These are phyloP conservation scores for Stenurella melanura DNA, from an alignment of 2,888 invertebrate species.

Conservation along the genomic window DNA sequence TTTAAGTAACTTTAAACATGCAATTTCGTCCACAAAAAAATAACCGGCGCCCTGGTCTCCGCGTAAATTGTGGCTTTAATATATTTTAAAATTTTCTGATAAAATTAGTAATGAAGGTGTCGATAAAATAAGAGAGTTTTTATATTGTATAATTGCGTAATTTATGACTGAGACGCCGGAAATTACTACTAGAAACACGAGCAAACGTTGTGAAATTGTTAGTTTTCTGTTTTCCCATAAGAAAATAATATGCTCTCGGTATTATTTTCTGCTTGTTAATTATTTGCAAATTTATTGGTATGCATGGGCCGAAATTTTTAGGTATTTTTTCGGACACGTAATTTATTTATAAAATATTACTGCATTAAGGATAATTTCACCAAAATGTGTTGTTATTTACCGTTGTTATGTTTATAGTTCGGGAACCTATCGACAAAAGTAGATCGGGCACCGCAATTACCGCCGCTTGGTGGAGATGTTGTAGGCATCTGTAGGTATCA, in stretches of 20 bases:
- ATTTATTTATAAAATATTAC: neutral
- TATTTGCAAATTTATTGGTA: conserved; percentile 47
- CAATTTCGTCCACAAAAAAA: conserved; percentile 63
- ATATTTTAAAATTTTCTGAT: conserved; percentile 54
- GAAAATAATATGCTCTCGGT: conserved; percentile 43
- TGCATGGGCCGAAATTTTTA: conserved; percentile 13
- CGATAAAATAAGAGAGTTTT: conserved; percentile 57
- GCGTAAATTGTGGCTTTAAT: conserved; percentile 60
- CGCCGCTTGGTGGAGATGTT: no score
- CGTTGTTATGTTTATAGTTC: no score
- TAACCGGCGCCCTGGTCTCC: conserved; percentile 53
- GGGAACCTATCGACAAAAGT: no score
- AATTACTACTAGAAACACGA: conserved; percentile 54
- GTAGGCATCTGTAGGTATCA: no score
- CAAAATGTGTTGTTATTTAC: no score
- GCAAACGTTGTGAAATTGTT: conserved; percentile 54
- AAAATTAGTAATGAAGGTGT: conserved; percentile 58
- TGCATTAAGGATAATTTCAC: no score
- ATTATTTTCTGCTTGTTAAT: conserved; percentile 50
- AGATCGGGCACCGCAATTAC: no score
- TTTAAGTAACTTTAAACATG: conserved; percentile 64
- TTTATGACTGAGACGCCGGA: conserved; percentile 54
- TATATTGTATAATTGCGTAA: conserved; percentile 55
- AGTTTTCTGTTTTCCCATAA: conserved; percentile 49
- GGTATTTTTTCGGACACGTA: neutral